Conservation (phyloP, 2,888 invertebrate species). For the Ophioninae sp. region DNA sequence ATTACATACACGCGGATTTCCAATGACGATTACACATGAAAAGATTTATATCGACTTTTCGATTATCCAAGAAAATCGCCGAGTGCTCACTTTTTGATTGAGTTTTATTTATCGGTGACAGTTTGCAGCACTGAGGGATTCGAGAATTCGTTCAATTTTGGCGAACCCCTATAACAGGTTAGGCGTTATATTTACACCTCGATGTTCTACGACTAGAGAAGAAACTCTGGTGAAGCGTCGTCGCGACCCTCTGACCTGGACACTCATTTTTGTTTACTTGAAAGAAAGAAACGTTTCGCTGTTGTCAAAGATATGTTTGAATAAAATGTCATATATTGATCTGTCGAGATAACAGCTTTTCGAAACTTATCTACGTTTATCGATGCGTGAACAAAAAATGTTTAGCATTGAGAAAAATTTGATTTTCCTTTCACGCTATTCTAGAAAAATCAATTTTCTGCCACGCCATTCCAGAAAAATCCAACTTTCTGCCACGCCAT, state of each 20-base stretch:
- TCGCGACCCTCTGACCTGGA: neutral
- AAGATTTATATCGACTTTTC: slow-evolving; percentile 49
- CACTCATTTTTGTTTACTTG: too few relatives aligned
- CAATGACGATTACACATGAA: neutral
- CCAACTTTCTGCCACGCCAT: too few relatives aligned
- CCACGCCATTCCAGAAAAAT: too few relatives aligned
- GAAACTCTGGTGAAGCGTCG: slow-evolving; percentile 20
- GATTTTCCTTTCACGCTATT: too few relatives aligned
- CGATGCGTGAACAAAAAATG: too few relatives aligned
- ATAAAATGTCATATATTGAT: too few relatives aligned
- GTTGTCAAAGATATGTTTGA: too few relatives aligned
- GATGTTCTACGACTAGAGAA: slow-evolving; percentile 23
- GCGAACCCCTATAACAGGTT: slow-evolving; percentile 18
- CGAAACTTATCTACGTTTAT: too few relatives aligned
- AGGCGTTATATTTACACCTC: neutral
- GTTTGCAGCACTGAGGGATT: slow-evolving; percentile 2
- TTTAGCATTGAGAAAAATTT: too few relatives aligned
- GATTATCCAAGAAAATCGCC: slow-evolving; percentile 74
- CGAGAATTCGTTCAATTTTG: slow-evolving; percentile 1
- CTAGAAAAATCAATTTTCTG: too few relatives aligned
- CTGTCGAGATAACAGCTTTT: too few relatives aligned
- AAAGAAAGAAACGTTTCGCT: too few relatives aligned
- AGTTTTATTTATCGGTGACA: slow-evolving; percentile 46
- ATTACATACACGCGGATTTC: neutral
- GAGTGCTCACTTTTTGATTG: slow-evolving; percentile 76